Conservation (phyloP, 1,140 invertebrate species). For the Aphis craccivora region DNA sequence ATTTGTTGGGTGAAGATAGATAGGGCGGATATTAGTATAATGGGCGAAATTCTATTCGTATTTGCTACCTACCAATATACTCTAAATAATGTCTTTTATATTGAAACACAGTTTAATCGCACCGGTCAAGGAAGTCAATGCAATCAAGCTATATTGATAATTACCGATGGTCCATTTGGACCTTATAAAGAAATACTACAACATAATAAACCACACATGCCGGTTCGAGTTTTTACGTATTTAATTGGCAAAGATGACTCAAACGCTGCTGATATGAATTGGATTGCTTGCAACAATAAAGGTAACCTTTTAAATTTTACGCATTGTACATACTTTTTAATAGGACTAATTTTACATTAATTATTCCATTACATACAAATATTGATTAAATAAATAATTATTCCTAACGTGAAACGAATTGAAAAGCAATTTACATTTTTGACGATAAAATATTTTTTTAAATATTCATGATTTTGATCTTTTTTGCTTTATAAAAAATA, state of each 20-base stretch:
- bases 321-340: not conserved
- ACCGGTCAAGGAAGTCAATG: conserved; percentile 86
- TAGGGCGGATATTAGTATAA: conserved; percentile 11
- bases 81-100: not conserved
- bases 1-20: not conserved
- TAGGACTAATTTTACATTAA: too few relatives aligned
- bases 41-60: not conserved
- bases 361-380: too few relatives aligned
- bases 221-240: conserved; percentile 96
- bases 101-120: conserved; percentile 74
- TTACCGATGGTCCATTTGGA: conserved; percentile 87
- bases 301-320: conserved; percentile 68
- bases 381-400: too few relatives aligned
- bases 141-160: conserved; percentile 97
- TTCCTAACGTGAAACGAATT: too few relatives aligned
- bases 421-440: too few relatives aligned
- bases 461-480: too few relatives aligned
- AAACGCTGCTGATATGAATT: conserved; percentile 83
- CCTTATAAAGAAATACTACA: conserved; percentile 72
- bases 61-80: not conserved
- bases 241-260: conserved; percentile 90
- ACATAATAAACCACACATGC: conserved; percentile 91
- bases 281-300: conserved; percentile 97
- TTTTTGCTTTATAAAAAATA: too few relatives aligned
- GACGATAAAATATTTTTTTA: too few relatives aligned